Evolutionary conservation across 2,888 invertebrate genomes (phyloP).

Genomic region (Drosophila mimetica): DNA sequence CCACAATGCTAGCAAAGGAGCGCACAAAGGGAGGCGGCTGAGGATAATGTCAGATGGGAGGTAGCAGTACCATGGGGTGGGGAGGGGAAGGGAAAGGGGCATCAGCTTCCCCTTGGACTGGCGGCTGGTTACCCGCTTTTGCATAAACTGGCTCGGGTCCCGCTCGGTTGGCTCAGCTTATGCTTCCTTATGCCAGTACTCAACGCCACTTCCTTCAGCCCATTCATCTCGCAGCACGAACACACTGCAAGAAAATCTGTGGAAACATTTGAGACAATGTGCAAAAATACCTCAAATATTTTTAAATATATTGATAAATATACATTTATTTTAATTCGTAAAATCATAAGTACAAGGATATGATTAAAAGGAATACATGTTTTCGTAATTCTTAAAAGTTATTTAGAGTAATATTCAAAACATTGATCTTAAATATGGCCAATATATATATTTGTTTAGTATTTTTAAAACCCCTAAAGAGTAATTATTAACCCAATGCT

Average conservation of each 20-base stretch:
- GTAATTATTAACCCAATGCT: too few relatives aligned
- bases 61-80: neutral
- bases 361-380: too few relatives aligned
- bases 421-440: too few relatives aligned
- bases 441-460: too few relatives aligned
- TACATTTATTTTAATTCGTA: too few relatives aligned
- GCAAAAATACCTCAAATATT: too few relatives aligned
- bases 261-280: too few relatives aligned
- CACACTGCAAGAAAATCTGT: constrained; percentile 17
- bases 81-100: neutral
- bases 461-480: too few relatives aligned
- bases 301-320: too few relatives aligned
- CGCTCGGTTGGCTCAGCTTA: constrained; percentile 57
- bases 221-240: constrained; percentile 67
- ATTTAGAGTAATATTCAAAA: too few relatives aligned
- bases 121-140: constrained; percentile 55
- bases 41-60: constrained; percentile 1
- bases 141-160: constrained; percentile 61
- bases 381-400: too few relatives aligned
- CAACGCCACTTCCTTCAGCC: constrained; percentile 74
- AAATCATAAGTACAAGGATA: too few relatives aligned
- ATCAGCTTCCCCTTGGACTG: constrained; percentile 39
- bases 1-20: constrained; percentile 39
- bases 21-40: constrained; percentile 6
- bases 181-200: constrained; percentile 75